A percentile compares a stretch with the other conserved stretches of the same genome.
phyloP scores from a whole-genome alignment of 2,797 vertebrate species.

The Poliocrania exsul region DNA sequence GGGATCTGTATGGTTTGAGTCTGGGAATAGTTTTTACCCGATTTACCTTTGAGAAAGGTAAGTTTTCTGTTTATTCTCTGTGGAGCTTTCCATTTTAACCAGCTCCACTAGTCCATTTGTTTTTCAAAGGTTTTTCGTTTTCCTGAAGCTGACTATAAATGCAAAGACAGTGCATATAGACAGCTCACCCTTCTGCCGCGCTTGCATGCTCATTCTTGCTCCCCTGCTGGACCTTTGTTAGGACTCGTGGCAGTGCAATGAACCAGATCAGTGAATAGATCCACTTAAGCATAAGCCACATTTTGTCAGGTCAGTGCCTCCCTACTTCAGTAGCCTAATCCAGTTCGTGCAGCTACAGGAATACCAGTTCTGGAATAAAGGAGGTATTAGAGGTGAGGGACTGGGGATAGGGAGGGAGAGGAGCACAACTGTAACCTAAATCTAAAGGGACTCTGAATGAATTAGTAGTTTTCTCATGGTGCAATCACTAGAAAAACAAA shows the following conservation, averaged over 20 bases:
- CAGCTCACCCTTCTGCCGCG: not conserved
- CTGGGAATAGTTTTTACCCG: not conserved
- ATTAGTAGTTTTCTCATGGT: not conserved
- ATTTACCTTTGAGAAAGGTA: not conserved
- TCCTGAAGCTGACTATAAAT: not conserved
- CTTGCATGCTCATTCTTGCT: not conserved
- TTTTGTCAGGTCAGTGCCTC: not conserved
- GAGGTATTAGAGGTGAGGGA: not conserved
- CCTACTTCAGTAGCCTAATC: not conserved
- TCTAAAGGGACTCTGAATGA: not conserved
- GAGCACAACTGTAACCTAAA: not conserved
- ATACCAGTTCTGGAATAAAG: not conserved
- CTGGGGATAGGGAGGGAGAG: not conserved
- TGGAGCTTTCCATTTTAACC: not conserved
- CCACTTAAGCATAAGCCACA: not conserved
- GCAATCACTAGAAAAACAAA: not conserved
- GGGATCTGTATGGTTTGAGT: not conserved
- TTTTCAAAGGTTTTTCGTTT: not conserved
- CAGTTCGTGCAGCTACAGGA: not conserved
- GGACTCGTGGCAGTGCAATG: not conserved
- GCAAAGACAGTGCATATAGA: not conserved
- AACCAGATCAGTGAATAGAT: not conserved
- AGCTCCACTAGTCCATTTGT: not conserved
- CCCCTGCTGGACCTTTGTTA: fast-evolving
- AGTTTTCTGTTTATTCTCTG: not conserved